Evolutionary conservation across 2,797 vertebrate species (phyloP).

Genomic region (Micropoecilia bifurca): DNA sequence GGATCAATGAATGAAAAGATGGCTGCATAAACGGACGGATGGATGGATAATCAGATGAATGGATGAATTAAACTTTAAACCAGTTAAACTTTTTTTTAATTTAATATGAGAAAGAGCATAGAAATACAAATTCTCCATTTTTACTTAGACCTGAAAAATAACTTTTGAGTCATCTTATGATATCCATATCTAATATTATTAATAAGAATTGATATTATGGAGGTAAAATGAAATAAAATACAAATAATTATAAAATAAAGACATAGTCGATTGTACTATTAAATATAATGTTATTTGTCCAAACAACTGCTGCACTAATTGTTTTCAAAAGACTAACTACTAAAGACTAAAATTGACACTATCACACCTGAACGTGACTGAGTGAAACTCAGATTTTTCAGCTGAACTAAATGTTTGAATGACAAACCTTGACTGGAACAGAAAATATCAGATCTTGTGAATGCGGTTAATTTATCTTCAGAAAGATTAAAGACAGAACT

Average conservation of each 20-base stretch:
- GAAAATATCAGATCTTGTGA: background rate
- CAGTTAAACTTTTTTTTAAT: background rate
- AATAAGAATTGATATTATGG: background rate
- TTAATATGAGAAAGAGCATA: background rate
- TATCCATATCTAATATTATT: background rate
- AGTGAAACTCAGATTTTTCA: background rate
- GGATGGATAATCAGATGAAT: background rate
- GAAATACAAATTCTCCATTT: background rate
- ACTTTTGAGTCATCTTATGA: background rate
- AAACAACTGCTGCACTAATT: background rate
- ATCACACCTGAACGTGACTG: background rate
- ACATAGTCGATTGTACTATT: background rate
- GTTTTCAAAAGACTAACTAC: background rate
- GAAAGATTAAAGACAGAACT: background rate
- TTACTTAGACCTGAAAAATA: background rate
- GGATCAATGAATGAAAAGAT: background rate
- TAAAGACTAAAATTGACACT: background rate
- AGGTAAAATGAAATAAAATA: background rate
- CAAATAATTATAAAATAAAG: background rate
- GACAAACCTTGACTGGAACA: background rate
- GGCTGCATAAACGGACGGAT: background rate
- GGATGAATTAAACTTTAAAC: background rate
- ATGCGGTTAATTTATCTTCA: background rate
- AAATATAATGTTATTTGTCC: background rate
- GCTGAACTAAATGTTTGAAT: background rate